Evolutionary conservation across 2,797 vertebrate genomes (phyloP), one percentile per base, ranked within the genome.

Genomic region (Erethizon dorsatum): DNA sequence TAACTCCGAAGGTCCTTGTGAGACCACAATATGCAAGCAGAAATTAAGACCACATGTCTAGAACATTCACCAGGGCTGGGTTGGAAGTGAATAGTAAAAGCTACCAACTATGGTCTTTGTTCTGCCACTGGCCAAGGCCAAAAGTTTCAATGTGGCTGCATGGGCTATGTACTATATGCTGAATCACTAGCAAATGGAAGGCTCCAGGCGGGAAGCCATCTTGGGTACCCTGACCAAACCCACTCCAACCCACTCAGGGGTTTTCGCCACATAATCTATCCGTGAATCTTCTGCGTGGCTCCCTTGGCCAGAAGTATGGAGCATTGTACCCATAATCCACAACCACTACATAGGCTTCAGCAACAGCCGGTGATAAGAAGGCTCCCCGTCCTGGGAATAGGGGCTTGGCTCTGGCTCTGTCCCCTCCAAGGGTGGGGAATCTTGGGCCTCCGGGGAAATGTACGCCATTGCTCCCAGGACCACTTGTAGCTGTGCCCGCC

Each of bases 41-140:
- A 59, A 83, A 37, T 7, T 1, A 12, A 54, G 84, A 14, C 50
- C 13, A 6, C 0, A 22, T 1, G 8, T 45, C 11, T 0, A 22
- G 69, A 52, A 6, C 28, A 22, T 7, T 67, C 15, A 2, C 17
- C 45, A 45, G 71, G 54, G 12, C 41, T 41, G 1, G 1, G 1
- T 2, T 41, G 57, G 33, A 18, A 15, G 37, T 5, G 24, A 22
- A 22, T 71, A 69, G 91, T 14, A 20, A 57, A 18, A 54, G 57
- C 47, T 52, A 2, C 24, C 12, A 28, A 2, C 10, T 50, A 18
- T 1, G 37, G 73, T 33, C 71, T 47, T 26, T 47, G 24, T 47
- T 47, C 71, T 15, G 41, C 11, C 8, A 13, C 22, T 75, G 71
- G 41, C 2, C 71, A 41, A 75, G 71, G 41, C 41, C 20, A 22